Base-by-base conservation (phyloP, 2,888 invertebrate genomes). In the Himalopsyche anomala region DNA sequence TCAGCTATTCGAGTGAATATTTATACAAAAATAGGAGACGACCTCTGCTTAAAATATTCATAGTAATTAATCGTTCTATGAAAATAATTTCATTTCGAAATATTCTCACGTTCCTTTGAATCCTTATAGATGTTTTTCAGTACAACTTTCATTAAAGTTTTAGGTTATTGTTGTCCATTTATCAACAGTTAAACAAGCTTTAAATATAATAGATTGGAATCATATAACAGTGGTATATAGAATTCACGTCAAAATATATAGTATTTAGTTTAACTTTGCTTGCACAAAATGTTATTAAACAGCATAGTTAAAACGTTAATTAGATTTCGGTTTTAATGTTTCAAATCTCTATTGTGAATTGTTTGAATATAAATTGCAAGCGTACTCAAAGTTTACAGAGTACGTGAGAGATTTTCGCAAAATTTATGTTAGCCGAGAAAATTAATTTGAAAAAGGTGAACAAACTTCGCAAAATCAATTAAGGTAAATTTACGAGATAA, bases 381-480 rank as follows among this genome's bases (percentile, higher is more conserved):
- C 74, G 15, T 15, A 15, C 15, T 36, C 36, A 12, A 74, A 74
- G 28, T 74, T 74, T 74, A 2, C 36, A 74, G 36, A 74, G 74
- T 74, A 74, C 74, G 74, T 74, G 74, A 74, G 74, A 74, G 15
- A 74, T 74, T 74, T 28, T 9, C 15, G n/a, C n/a, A 36, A 74
- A 74, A 74, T 74, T 74, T 36, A 74, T 74, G 28, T 74, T 36
- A 38, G 74, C 74, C 28, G 62, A 62, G 62, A 62, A 62, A 62
- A 62, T 62, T 62, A 62, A 62, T 62, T 62, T 62, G 62, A 28
- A 62, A 45, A 62, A 74, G 74, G 74, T 74, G 36, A 74, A 36
- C 36, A 74, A 74, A 36, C 74, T 74, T 74, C 12, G 36, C 74
- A 4, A 36, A 36, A 74, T 74, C 74, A 36, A 74, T 74, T 74